Percentiles rank a stretch among this genome's conserved stretches.
Conservation (phyloP, 2,797 vertebrate species). For the Coregonus ussuriensis region DNA sequence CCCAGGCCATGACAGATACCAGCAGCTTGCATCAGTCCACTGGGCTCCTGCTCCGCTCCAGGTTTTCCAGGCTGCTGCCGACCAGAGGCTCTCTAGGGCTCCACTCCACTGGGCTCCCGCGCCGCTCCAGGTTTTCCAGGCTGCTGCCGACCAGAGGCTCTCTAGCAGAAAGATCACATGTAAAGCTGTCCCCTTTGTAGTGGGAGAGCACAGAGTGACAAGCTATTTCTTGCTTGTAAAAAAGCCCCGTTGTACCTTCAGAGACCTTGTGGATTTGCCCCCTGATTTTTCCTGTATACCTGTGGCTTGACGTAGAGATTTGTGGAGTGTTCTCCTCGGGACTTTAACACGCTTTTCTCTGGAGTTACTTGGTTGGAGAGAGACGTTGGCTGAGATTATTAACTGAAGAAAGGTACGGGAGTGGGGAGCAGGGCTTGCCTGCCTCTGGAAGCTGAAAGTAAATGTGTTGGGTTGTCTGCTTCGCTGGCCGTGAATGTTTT, state of each 20-base stretch:
- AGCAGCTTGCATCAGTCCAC: not conserved
- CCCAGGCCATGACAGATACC: slow-evolving; percentile 20
- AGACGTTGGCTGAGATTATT: slow-evolving; percentile 71
- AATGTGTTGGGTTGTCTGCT: slow-evolving; percentile 79
- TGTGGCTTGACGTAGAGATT: slow-evolving; percentile 68
- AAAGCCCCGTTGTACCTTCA: slow-evolving; percentile 43
- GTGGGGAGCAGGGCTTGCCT: slow-evolving; percentile 70
- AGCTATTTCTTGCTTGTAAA: slow-evolving; percentile 81
- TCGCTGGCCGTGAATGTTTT: slow-evolving; percentile 78
- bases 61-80: slow-evolving; percentile 73
- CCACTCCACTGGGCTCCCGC: slow-evolving; percentile 56
- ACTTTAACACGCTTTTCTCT: slow-evolving; percentile 71
- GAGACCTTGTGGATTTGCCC: slow-evolving; percentile 48
- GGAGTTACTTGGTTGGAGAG: slow-evolving; percentile 71
- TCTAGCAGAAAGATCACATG: slow-evolving; percentile 89
- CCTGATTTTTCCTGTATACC: slow-evolving; percentile 70
- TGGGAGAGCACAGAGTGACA: slow-evolving; percentile 86
- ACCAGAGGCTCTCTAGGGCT: slow-evolving; percentile 73
- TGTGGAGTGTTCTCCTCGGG: slow-evolving; percentile 51
- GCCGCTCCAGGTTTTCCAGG: slow-evolving; percentile 74
- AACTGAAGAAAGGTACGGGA: not conserved
- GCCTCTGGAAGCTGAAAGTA: slow-evolving; percentile 83
- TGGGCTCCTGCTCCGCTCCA: slow-evolving; percentile 65
- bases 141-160: slow-evolving; percentile 77
- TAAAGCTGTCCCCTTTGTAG: slow-evolving; percentile 91